Percentiles rank a stretch among this genome's conserved stretches.
Conservation (phyloP, 2,113 vertebrate species). For the Cacatua alba region DNA sequence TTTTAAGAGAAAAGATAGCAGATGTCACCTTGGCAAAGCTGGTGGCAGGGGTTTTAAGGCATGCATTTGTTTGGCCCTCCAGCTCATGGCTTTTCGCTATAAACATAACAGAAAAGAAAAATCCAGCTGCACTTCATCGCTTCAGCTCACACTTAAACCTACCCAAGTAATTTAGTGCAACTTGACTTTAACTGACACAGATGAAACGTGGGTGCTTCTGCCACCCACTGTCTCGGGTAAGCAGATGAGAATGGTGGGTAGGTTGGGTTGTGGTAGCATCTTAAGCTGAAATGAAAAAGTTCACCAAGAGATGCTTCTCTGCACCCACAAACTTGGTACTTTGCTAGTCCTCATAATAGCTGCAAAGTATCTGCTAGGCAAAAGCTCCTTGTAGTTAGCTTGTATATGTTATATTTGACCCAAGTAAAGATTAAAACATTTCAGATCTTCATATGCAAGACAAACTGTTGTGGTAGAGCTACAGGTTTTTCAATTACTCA, state of each 20-base stretch:
- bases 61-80: background rate
- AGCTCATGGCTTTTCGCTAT: background rate
- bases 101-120: background rate
- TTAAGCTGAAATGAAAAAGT: background rate
- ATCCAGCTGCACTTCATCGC: background rate
- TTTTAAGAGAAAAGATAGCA: background rate
- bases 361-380: background rate
- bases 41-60: background rate
- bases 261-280: background rate
- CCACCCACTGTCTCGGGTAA: background rate
- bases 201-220: background rate
- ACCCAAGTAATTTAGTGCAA: background rate
- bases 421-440: background rate
- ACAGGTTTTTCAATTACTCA: background rate
- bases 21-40: background rate
- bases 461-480: background rate
- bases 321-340: background rate
- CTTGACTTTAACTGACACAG: background rate
- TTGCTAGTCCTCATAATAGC: fast-evolving
- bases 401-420: background rate
- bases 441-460: background rate
- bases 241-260: background rate
- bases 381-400: background rate
- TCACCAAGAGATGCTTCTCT: background rate
- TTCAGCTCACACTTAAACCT: background rate